Evolutionary conservation across 2,797 vertebrate genomes (phyloP).

Genomic region (Rhynchotus rufescens): DNA sequence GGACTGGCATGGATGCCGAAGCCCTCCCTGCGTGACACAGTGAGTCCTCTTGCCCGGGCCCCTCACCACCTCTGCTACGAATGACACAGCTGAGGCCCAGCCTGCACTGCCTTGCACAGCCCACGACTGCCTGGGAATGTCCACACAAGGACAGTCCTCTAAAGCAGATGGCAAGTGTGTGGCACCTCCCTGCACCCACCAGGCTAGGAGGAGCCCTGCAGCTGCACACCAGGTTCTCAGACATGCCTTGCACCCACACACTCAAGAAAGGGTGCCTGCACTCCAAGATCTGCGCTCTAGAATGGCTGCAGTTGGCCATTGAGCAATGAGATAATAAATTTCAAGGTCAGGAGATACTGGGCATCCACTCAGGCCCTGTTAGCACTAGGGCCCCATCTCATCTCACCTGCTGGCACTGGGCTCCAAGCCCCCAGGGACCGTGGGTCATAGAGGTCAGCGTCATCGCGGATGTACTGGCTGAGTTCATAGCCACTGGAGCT

Average conservation of each 20-base stretch:
- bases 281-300: too few species aligned
- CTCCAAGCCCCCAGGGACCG: conserved; percentile 48
- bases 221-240: background rate
- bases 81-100: fast-evolving
- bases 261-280: background rate
- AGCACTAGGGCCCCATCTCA: background rate
- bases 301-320: too few species aligned
- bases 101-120: background rate
- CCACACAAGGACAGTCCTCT: fast-evolving
- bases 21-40: conserved; percentile 39
- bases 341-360: background rate
- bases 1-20: background rate
- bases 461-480: conserved; percentile 88
- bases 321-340: background rate
- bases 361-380: too few species aligned
- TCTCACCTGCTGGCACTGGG: conserved; percentile 66
- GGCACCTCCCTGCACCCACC: background rate
- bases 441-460: conserved; percentile 46
- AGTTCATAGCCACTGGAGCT: conserved; percentile 90
- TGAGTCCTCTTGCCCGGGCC: background rate
- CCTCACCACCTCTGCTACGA: background rate
- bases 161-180: background rate
- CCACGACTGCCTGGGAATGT: background rate
- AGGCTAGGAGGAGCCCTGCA: fast-evolving
- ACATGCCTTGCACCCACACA: background rate